A percentile compares a stretch with the other conserved stretches of the same genome.
Evolutionary conservation across 2,797 vertebrate species (phyloP).

Genomic region (Triplophysa yarkandensis): DNA sequence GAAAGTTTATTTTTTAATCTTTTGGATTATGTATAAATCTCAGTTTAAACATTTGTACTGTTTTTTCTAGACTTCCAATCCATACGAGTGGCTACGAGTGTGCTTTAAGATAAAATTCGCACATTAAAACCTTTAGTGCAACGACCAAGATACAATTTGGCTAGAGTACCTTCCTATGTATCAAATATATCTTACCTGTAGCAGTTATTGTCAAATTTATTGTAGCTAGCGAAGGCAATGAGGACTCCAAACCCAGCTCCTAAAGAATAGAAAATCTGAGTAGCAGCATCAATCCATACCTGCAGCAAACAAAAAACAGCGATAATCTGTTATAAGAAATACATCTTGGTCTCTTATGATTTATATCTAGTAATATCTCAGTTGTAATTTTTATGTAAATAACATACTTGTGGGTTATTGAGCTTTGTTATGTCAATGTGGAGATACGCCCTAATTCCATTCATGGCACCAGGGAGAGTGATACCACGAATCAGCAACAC

Average conservation of each 20-base stretch:
- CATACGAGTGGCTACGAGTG: neutral
- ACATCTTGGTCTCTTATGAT: neutral
- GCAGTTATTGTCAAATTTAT: slow-evolving; percentile 99
- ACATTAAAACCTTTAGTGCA: slow-evolving; percentile 19
- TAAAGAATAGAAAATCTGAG: slow-evolving; percentile 97
- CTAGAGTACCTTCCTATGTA: neutral
- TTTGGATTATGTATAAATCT: too few species aligned
- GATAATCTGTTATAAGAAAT: neutral
- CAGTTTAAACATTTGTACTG: too few species aligned
- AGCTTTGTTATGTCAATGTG: slow-evolving; percentile 90
- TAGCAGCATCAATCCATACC: slow-evolving; percentile 99
- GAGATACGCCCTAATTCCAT: slow-evolving; percentile 92
- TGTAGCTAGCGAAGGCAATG: slow-evolving; percentile 98
- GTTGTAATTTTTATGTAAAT: too few species aligned
- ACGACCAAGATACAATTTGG: neutral
- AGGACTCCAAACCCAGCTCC: slow-evolving; percentile 97
- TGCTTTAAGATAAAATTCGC: neutral
- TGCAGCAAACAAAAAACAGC: slow-evolving; percentile 62
- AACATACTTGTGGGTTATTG: slow-evolving; percentile 88
- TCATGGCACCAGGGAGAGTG: slow-evolving; percentile 89
- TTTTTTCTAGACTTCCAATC: slow-evolving; percentile 2
- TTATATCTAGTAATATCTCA: neutral
- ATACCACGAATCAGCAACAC: slow-evolving; percentile 92
- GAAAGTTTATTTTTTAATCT: too few species aligned
- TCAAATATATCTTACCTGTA: slow-evolving; percentile 83